phyloP scores from a whole-genome alignment of 2,113 vertebrate species.

The Dipodomys merriami region DNA sequence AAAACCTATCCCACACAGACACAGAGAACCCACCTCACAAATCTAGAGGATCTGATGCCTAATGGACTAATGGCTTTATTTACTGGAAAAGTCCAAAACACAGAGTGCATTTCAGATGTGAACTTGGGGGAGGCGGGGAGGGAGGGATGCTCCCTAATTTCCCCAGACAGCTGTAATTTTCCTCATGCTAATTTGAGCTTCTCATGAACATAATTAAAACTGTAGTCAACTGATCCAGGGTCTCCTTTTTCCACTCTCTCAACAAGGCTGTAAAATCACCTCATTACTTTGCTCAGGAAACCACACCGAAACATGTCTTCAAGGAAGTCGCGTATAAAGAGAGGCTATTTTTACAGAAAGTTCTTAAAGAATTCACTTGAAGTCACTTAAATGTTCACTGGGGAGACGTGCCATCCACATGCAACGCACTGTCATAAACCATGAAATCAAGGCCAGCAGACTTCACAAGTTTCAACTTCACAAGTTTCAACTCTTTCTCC shows the following conservation, averaged over 20 bases:
- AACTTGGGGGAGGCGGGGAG: not conserved
- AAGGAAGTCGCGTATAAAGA: conserved; percentile 40
- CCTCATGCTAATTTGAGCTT: conserved; percentile 60
- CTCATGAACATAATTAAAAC: conserved; percentile 64
- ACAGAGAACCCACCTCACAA: not conserved
- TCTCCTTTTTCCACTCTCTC: not conserved
- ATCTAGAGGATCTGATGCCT: not conserved
- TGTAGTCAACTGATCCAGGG: not conserved
- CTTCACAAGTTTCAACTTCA: not conserved
- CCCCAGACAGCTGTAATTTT: conserved; percentile 58
- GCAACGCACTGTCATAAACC: not conserved
- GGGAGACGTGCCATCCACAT: not conserved
- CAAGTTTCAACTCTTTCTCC: not conserved
- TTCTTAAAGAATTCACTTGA: not conserved
- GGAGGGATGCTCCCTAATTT: conserved; percentile 41
- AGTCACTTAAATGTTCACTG: not conserved
- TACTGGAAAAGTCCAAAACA: conserved; percentile 34
- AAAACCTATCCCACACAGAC: not conserved
- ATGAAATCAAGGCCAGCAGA: not conserved
- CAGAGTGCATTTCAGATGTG: not conserved
- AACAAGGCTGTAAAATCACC: conserved; percentile 53
- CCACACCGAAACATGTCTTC: not conserved
- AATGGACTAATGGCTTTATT: conserved; percentile 43
- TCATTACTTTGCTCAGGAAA: conserved; percentile 41
- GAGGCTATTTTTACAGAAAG: not conserved